A percentile compares a stretch with the other conserved stretches of the same genome.
Evolutionary conservation across 2,797 vertebrate genomes (phyloP).

Genomic region (Clarias laeviceps): DNA sequence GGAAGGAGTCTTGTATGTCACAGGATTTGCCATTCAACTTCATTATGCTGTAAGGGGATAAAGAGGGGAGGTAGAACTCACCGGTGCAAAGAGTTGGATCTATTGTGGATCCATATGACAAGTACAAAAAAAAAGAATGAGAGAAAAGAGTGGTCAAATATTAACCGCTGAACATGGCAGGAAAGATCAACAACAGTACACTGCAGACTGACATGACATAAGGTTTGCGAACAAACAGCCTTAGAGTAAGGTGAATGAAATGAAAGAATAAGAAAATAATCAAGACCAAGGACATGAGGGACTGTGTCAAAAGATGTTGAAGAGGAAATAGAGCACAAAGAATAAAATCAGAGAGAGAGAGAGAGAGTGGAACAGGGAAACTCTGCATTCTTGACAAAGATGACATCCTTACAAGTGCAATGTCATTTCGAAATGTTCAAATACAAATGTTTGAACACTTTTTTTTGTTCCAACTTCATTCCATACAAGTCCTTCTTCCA

Average conservation of each 20-base stretch:
- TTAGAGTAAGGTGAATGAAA: not conserved
- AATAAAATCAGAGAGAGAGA: not conserved
- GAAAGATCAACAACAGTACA: conserved; percentile 45
- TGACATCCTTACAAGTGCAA: not conserved
- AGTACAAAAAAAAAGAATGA: conserved; percentile 83
- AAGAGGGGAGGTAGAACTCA: conserved; percentile 86
- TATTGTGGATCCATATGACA: conserved; percentile 96
- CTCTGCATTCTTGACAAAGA: not conserved
- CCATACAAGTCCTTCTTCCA: not conserved
- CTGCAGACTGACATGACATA: conserved; percentile 41
- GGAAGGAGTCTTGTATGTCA: conserved; percentile 51
- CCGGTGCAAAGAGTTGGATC: conserved; percentile 99
- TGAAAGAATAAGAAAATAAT: not conserved
- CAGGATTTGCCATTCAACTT: conserved; percentile 55
- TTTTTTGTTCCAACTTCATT: not conserved
- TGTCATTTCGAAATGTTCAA: not conserved
- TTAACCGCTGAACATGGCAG: conserved; percentile 54
- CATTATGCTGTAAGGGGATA: conserved; percentile 76
- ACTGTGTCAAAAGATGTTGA: not conserved
- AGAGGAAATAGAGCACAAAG: not conserved
- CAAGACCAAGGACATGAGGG: not conserved
- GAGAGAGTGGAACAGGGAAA: not conserved
- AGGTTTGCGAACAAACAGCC: not conserved
- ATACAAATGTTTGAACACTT: not conserved
- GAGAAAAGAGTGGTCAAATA: conserved; percentile 68